Evolutionary conservation across 2,113 vertebrate genomes (phyloP), one percentile per base, ranked within the genome.

Genomic region (Gorsachius goisagi): DNA sequence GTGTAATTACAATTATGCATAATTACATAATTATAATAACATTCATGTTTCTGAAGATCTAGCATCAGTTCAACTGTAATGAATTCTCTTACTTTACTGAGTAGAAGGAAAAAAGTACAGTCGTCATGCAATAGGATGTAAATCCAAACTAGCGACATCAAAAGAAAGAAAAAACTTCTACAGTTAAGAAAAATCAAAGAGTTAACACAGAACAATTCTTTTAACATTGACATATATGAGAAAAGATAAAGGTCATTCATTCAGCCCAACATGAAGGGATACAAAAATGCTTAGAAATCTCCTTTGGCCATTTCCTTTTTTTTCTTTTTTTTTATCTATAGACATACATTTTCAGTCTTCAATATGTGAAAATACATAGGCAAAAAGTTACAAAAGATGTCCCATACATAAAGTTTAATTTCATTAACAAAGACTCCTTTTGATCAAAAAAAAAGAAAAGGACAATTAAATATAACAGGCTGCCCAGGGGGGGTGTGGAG

Each of bases 11-110:
- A 97, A 95, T 97, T 97, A 95, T 85, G 59, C 72, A n/a, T 96
- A 97, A 97, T 97, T 97, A 74, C 89, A 88, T 90, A 91, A 98
- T 97, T 98, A 97, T 93, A 96, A 95, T 88, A 97, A 91, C 89
- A 96, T 75, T 96, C 89, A 73, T 95, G 84, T 96, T 97, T 97
- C 74, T 94, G 85, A 91, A 95, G 77, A 95, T 71, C 73, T 79
- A 90, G 12, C 74, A 85, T 87, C 68, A 66, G 37, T 93, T 87
- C 71, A 79, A 93, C 56, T 89, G 39, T 53, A 80, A 81, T 52
- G 85, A 96, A 92, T 89, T 90, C 18, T 88, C 10, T 55, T 95
- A 55, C 33, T 78, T 88, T 59, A 52, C 35, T 41, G 59, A 89
- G 56, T 55, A 77, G 52, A 75, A 80, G 27, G 12, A 55, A 74